Base-by-base conservation (phyloP, 2,888 invertebrate species). In the Adineta ricciae region DNA sequence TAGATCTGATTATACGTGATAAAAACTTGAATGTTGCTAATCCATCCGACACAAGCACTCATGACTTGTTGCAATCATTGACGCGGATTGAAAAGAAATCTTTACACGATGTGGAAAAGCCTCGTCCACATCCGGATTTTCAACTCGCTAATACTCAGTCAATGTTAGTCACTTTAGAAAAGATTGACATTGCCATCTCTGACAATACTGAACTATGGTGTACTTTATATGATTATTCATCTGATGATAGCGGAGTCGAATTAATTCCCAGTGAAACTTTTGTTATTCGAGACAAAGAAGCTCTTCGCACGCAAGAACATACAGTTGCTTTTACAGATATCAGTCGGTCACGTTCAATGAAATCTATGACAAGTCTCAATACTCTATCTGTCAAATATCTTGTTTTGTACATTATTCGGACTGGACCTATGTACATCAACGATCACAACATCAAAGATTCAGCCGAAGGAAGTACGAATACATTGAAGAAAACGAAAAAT, bases 271-370 rank as follows among this genome's bases (percentile, higher is more conserved):
- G 78, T 78, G 78, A 78, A 78, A 78, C 78, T 14, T 78, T 78
- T 78, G 78, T 78, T n/a, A 78, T 78, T 78, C 78, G 78, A 41
- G 41, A 78, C 24, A 78, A 78, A 41, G 78, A 78, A n/a, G 78
- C 38, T 9, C n/a, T 78, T 14, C 78, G 78, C n/a, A 41, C 41
- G 11, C 38, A 78, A 41, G 78, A 78, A 78, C 78, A 78, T 78
- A 78, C 9, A 78, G 78, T 78, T 41, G 78, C 78, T n/a, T 78
- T 78, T 78, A 78, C 78, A 14, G 78, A 78, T 78, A 78, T 78
- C 4, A 41, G n/a, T n/a, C 78, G 78, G 38, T 41, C 41, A 41
- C 78, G 78, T n/a, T 3, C 41, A 24, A 41, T 78, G n/a, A 78
- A 78, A 78, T 78, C 78, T 24, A 32, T 78, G 41, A 41, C 78